These are phyloP conservation scores for Amphiprion ocellaris DNA, from an alignment of 2,113 vertebrate species.

Conservation along the genomic window DNA sequence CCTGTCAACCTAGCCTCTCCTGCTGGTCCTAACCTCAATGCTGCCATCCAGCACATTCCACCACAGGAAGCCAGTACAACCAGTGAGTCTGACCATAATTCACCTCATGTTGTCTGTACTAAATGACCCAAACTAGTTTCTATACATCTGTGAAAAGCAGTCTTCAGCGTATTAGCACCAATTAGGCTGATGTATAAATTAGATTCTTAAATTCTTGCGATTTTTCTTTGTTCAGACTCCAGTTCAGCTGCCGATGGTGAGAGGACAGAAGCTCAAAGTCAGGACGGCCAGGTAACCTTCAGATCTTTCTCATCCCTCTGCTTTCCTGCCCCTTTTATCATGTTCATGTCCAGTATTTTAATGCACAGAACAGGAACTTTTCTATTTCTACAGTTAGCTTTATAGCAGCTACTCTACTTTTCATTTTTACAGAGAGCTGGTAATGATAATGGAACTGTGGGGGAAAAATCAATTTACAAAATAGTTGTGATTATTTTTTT, in stretches of 20 bases:
- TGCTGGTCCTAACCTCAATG: background rate
- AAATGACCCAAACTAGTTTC: background rate
- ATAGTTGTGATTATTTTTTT: no score
- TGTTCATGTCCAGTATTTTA: no score
- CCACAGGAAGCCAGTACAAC: constrained; percentile 36
- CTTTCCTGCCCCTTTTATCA: background rate
- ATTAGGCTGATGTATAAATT: no score
- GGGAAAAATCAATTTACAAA: no score
- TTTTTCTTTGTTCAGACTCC: constrained; percentile 48
- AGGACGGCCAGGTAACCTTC: constrained; percentile 47
- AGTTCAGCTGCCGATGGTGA: constrained; percentile 34
- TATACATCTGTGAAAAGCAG: no score
- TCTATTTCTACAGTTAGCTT: no score
- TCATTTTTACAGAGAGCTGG: no score
- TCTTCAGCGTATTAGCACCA: background rate
- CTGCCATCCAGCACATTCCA: background rate
- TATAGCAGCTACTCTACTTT: no score
- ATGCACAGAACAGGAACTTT: no score
- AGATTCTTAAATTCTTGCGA: background rate
- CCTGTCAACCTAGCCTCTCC: background rate
- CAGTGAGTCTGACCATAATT: constrained; percentile 38
- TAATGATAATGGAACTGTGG: no score
- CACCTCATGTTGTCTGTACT: background rate
- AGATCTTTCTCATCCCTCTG: background rate
- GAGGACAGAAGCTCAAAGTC: constrained; percentile 11